phyloP scores from a whole-genome alignment of 1,140 invertebrate species.

The Limonius californicus region DNA sequence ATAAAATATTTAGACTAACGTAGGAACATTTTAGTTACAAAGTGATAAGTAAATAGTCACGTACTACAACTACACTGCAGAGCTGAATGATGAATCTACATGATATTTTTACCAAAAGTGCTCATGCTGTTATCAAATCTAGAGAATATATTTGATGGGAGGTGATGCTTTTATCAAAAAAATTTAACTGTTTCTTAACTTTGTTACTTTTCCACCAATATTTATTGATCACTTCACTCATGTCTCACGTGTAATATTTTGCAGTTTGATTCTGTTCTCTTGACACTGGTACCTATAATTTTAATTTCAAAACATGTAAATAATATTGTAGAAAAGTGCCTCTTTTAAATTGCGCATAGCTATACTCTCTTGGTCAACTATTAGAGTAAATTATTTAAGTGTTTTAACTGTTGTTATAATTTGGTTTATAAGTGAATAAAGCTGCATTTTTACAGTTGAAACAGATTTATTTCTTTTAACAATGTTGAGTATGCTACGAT shows the following conservation, averaged over 20 bases:
- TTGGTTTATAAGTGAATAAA: slow-evolving; percentile 44
- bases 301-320: slow-evolving; percentile 27
- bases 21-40: slow-evolving; percentile 38
- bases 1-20: slow-evolving; percentile 30
- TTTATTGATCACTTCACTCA: not conserved
- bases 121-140: slow-evolving; percentile 51
- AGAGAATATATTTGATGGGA: slow-evolving; percentile 8
- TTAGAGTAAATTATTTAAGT: slow-evolving; percentile 40
- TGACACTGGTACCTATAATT: not conserved
- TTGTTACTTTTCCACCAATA: not conserved
- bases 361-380: slow-evolving; percentile 43
- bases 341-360: slow-evolving; percentile 44
- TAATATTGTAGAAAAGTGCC: slow-evolving; percentile 42
- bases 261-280: not conserved
- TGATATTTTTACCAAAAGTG: slow-evolving; percentile 61
- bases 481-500: too few relatives aligned
- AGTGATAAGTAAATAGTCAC: slow-evolving; percentile 18
- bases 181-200: not conserved
- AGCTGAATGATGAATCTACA: slow-evolving; percentile 33
- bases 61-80: slow-evolving; percentile 24
- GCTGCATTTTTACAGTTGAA: slow-evolving; percentile 45
- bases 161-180: not conserved
- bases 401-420: slow-evolving; percentile 44
- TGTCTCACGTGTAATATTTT: not conserved
- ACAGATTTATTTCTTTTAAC: too few relatives aligned